phyloP scores from a whole-genome alignment of 2,797 vertebrate genomes.

The Tragelaphus eurycerus region DNA sequence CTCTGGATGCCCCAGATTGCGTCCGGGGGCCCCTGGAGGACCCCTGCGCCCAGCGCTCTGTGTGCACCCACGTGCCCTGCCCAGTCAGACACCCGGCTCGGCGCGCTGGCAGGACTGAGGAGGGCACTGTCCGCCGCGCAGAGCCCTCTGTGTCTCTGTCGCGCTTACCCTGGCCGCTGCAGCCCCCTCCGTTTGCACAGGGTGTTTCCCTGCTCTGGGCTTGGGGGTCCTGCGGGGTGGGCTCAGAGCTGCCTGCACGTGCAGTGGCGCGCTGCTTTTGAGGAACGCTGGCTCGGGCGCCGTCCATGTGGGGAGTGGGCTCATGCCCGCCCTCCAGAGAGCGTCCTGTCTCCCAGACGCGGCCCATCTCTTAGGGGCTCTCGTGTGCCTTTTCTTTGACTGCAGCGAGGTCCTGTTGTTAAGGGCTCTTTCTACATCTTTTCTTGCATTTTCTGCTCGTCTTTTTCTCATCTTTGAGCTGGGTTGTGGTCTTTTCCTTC shows the following conservation, averaged over 20 bases:
- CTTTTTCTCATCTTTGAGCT: not conserved
- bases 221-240: not conserved
- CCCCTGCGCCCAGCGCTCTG: fast-evolving
- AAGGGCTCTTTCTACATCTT: not conserved
- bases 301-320: fast-evolving
- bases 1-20: not conserved
- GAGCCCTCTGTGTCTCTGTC: not conserved
- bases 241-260: not conserved
- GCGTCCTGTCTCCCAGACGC: not conserved
- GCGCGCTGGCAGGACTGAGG: not conserved
- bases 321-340: not conserved
- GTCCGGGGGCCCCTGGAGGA: not conserved
- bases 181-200: not conserved
- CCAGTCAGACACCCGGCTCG: fast-evolving
- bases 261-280: fast-evolving
- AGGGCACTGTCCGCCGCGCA: not conserved
- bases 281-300: not conserved
- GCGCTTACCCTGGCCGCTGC: not conserved
- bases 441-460: not conserved
- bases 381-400: not conserved
- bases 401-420: not conserved
- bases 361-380: fast-evolving
- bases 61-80: not conserved
- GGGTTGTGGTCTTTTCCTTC: not conserved
- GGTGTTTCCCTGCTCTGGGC: not conserved